Base-by-base conservation (phyloP, 2,113 vertebrate genomes). In the Anhinga rufa region DNA sequence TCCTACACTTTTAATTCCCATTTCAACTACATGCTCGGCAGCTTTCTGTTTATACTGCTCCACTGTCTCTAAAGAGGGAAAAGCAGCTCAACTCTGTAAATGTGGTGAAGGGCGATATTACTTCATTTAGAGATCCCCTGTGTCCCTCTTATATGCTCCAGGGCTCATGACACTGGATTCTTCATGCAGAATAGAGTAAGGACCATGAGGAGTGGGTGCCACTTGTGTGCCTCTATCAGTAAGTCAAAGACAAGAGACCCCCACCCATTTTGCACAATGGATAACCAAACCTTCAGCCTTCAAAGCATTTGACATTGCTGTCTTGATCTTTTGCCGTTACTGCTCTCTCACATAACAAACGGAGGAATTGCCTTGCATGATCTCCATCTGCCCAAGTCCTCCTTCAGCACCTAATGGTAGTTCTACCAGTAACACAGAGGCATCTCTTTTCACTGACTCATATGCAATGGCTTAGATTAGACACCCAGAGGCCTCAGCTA, bases 191-290 rank as follows among this genome's bases (percentile, higher is more conserved):
- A 42, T 74, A 75, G 13, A 14, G 6, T 28, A 86, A 69, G 34
- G 24, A 38, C 77, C 32, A 8, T 4, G 16, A 82, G 38, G 52
- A 79, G 46, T 7, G 17, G 26, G 31, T 24, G 28, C 21, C 42
- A 75, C 13, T 31, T 58, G 5, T 48, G 32, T 60, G n/a, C 69
- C 42, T 51, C 2, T 21, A 26, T 4, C 55, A 70, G 13, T 6
- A 49, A 69, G 64, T 5, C 29, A 62, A 24, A 57, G 55, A 62
- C 15, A 80, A 66, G 17, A 81, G 22, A 12, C 8, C 6, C 2
- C 8, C 48, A 12, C n/a, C 14, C 31, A 19, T 36, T 74, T 84
- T 86, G 61, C 16, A 38, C 0, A 1, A 64, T 0, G 1, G 40
- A 44, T 5, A 77, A 79, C 21, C 31, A 94, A 64, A 60, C 34